Evolutionary conservation across 37 sponge, comb jelly and placozoan genomes (phyloP).

Genomic region (Cliona cf. orientalis): DNA sequence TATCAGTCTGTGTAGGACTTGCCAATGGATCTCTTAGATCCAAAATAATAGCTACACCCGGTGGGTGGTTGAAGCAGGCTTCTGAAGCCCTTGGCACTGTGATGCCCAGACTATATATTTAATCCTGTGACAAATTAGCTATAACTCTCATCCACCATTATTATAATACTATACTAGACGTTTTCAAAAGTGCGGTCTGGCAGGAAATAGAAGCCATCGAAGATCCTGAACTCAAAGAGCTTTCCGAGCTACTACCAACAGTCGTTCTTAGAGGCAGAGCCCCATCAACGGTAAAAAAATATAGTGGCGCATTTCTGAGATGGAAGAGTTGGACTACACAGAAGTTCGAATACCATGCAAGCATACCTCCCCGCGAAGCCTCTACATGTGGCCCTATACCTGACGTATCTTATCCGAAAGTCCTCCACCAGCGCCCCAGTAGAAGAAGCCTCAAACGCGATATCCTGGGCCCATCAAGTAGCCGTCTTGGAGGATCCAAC

Average conservation of each 20-base stretch:
- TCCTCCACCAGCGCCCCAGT: conserved; percentile 22
- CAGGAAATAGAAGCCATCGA: not conserved
- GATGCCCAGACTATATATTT: not conserved
- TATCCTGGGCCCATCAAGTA: not conserved
- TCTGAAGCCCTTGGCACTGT: not conserved
- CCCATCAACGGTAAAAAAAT: conserved; percentile 37
- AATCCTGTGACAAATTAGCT: not conserved
- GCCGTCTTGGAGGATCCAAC: not conserved
- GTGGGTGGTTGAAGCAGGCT: not conserved
- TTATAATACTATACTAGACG: conserved; percentile 1
- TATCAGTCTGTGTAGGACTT: too few species aligned
- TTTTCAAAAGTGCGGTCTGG: conserved; percentile 18
- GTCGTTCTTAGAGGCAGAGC: conserved; percentile 28
- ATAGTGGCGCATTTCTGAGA: conserved; percentile 29
- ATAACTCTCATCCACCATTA: not conserved
- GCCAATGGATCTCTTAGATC: too few species aligned
- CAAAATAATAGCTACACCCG: too few species aligned
- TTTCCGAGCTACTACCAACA: conserved; percentile 23
- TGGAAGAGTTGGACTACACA: conserved; percentile 38
- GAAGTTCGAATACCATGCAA: not conserved
- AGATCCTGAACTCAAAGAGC: conserved; percentile 42
- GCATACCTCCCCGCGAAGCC: conserved; percentile 7
- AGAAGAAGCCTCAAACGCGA: conserved; percentile 10
- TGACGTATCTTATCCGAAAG: conserved; percentile 10
- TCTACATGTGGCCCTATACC: conserved; percentile 30